Percentiles rank a stretch among this genome's conserved stretches.
Conservation (phyloP, 1,140 invertebrate genomes). For the Caenorhabditis latens region DNA sequence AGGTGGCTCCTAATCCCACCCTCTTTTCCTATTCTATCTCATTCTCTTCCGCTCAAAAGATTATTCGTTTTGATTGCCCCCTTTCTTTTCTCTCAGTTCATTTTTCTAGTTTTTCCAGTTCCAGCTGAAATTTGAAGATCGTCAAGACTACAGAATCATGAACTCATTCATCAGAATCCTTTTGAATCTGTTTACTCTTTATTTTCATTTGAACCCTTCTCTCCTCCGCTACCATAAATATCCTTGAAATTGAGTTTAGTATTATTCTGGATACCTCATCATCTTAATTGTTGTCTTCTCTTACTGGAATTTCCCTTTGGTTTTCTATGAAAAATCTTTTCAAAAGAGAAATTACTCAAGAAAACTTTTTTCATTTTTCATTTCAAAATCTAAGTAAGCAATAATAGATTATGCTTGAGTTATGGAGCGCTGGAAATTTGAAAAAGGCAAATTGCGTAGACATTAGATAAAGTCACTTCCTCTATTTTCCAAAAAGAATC, state of each 20-base stretch:
- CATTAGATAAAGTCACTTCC: too few relatives aligned
- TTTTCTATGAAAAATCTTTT: too few relatives aligned
- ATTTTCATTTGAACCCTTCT: background rate
- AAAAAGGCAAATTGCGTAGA: too few relatives aligned
- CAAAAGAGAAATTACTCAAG: too few relatives aligned
- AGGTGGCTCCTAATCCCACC: constrained; percentile 6
- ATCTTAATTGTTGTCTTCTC: constrained; percentile 1
- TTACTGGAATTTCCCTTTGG: background rate
- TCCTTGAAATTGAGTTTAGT: background rate
- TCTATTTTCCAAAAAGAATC: background rate
- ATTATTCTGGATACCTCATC: background rate
- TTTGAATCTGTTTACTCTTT: background rate
- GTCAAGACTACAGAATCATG: background rate
- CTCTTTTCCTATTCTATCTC: background rate
- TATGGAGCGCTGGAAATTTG: background rate
- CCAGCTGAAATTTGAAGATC: background rate
- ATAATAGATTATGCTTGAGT: background rate
- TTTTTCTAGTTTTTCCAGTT: background rate
- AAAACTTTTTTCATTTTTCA: too few relatives aligned
- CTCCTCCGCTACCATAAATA: background rate
- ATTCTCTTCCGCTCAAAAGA: constrained; percentile 5
- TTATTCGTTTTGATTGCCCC: constrained; percentile 26
- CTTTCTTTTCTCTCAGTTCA: background rate
- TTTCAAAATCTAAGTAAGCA: too few relatives aligned
- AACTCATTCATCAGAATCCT: background rate